phyloP scores from a whole-genome alignment of 2,797 vertebrate species.

The Gallinago stenura region DNA sequence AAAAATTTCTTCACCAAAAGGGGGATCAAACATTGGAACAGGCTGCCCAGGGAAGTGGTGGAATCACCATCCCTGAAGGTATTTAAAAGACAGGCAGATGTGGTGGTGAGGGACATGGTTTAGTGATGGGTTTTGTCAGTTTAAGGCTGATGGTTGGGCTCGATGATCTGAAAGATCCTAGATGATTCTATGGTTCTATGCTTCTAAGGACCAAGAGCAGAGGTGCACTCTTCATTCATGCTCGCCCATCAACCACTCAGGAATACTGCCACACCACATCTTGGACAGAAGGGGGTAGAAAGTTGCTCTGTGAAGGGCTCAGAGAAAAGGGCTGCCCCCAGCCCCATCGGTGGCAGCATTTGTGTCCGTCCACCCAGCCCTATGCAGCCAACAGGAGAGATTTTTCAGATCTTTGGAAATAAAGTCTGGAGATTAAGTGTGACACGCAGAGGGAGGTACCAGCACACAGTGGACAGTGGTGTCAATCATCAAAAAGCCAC shows the following conservation, averaged over 20 bases:
- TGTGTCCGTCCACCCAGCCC: not conserved
- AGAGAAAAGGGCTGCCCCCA: not conserved
- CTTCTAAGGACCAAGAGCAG: not conserved
- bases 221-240: not conserved
- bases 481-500: not conserved
- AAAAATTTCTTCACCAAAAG: not conserved
- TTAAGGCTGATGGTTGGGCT: not conserved
- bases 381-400: not conserved
- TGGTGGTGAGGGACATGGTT: not conserved
- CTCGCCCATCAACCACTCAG: not conserved
- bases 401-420: not conserved
- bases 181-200: not conserved
- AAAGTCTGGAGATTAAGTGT: not conserved
- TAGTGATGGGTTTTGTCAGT: not conserved
- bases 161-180: not conserved
- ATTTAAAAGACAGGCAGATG: not conserved
- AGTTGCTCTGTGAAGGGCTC: not conserved
- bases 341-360: not conserved
- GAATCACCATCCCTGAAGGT: not conserved
- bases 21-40: not conserved
- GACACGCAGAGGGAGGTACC: not conserved
- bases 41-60: not conserved
- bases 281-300: not conserved
- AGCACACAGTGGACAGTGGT: not conserved
- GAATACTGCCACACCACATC: not conserved